Conservation (phyloP, 2,888 invertebrate species). For the Tenthredo scrophulariae region DNA sequence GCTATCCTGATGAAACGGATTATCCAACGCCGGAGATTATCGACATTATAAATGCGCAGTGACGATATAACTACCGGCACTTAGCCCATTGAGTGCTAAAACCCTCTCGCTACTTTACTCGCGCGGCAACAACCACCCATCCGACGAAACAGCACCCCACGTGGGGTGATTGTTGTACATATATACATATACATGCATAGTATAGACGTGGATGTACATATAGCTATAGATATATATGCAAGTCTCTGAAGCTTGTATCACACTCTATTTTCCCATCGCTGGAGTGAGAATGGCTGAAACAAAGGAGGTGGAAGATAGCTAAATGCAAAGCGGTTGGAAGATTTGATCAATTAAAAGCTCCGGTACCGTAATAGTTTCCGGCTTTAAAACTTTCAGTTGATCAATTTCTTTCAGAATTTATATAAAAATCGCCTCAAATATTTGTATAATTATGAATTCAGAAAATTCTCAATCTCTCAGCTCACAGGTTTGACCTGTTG, state of each 20-base stretch:
- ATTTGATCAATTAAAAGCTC: constrained; percentile 27
- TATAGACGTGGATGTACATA: constrained; percentile 17
- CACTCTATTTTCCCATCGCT: constrained; percentile 13
- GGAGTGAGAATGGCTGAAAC: constrained; percentile 26
- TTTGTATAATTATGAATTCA: background rate
- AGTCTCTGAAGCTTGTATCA: background rate
- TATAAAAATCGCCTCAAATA: background rate
- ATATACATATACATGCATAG: constrained; percentile 41
- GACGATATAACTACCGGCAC: constrained; percentile 46
- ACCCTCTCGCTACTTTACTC: constrained; percentile 54
- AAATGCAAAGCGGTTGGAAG: constrained; percentile 6
- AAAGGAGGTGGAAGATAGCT: constrained; percentile 18
- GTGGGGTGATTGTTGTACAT: constrained; percentile 29
- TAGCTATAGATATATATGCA: constrained; percentile 15
- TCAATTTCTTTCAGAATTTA: background rate
- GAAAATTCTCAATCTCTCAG: background rate
- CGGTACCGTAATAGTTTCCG: background rate
- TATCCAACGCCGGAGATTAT: constrained; percentile 24
- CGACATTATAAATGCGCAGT: constrained; percentile 51
- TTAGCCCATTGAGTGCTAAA: constrained; percentile 50
- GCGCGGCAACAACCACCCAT: constrained; percentile 45
- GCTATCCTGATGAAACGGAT: constrained; percentile 29
- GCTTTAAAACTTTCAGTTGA: background rate
- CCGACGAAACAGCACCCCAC: constrained; percentile 18
- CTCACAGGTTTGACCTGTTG: constrained; percentile 21